Percentiles rank a stretch among this genome's conserved stretches.
Conservation (phyloP, 2,797 vertebrate species). For the Phyllotis vaccarum region DNA sequence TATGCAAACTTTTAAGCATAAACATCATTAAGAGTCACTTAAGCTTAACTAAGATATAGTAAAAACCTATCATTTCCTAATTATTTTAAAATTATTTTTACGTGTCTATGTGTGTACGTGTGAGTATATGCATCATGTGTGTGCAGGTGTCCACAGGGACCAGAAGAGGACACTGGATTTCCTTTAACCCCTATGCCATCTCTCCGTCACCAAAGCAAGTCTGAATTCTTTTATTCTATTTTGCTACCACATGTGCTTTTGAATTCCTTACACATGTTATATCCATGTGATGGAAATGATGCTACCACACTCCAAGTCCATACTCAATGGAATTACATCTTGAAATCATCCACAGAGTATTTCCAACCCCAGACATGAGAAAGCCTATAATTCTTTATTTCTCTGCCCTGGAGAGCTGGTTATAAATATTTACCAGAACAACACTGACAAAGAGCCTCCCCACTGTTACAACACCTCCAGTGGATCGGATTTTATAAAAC, state of each 20-base stretch:
- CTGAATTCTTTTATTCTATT: background rate
- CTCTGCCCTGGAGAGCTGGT: background rate
- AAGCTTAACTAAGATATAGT: slow-evolving; percentile 33
- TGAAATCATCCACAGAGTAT: background rate
- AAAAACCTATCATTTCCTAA: slow-evolving; percentile 24
- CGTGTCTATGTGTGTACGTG: background rate
- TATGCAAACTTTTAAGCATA: background rate
- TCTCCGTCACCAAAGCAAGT: background rate
- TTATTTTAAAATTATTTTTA: background rate
- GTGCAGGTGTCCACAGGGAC: background rate
- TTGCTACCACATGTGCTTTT: background rate
- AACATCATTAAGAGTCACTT: slow-evolving; percentile 10
- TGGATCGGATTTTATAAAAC: slow-evolving; percentile 13
- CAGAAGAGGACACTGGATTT: background rate
- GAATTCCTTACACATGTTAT: background rate
- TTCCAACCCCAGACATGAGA: slow-evolving; percentile 22
- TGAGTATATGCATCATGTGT: background rate
- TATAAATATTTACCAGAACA: background rate
- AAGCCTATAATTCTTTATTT: background rate
- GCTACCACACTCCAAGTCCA: background rate
- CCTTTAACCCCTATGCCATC: background rate
- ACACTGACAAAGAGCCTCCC: background rate
- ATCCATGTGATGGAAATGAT: background rate
- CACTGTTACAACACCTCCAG: background rate
- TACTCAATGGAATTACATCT: background rate